Conservation (phyloP, 2,113 vertebrate genomes). For the Stictonetta naevosa region DNA sequence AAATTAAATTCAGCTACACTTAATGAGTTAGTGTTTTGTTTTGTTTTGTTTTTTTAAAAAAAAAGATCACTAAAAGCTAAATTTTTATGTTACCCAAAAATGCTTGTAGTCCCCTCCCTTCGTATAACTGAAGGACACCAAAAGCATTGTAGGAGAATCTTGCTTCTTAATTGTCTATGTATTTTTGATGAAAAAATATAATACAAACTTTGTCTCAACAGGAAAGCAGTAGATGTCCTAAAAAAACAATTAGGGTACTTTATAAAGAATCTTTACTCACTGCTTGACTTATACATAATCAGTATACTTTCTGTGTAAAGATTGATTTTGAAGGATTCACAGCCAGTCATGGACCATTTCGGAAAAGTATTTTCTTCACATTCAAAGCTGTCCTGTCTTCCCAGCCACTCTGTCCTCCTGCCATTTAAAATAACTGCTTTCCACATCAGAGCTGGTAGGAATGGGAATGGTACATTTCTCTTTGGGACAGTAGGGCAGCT, state of each 20-base stretch:
- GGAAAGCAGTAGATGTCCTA: not conserved
- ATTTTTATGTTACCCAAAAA: not conserved
- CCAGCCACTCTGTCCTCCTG: not conserved
- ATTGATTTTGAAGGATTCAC: not conserved
- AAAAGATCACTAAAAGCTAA: not conserved
- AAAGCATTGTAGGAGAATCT: not conserved
- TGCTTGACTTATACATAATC: not conserved
- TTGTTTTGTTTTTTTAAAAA: too few relatives aligned
- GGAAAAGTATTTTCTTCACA: not conserved
- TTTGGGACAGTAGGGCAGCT: not conserved
- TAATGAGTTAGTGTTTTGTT: not conserved
- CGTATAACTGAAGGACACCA: not conserved
- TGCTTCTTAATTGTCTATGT: not conserved
- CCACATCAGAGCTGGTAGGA: not conserved
- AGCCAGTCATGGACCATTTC: not conserved
- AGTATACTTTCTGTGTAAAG: not conserved
- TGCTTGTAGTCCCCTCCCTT: not conserved
- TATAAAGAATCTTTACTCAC: not conserved
- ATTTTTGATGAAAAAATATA: not conserved
- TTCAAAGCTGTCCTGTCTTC: not conserved
- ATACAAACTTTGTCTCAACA: not conserved
- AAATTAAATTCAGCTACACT: not conserved
- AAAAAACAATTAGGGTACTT: not conserved
- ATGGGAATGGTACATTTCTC: not conserved
- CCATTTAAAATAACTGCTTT: not conserved